Evolutionary conservation across 2,113 vertebrate genomes (phyloP).

Genomic region (Struthio camelus): DNA sequence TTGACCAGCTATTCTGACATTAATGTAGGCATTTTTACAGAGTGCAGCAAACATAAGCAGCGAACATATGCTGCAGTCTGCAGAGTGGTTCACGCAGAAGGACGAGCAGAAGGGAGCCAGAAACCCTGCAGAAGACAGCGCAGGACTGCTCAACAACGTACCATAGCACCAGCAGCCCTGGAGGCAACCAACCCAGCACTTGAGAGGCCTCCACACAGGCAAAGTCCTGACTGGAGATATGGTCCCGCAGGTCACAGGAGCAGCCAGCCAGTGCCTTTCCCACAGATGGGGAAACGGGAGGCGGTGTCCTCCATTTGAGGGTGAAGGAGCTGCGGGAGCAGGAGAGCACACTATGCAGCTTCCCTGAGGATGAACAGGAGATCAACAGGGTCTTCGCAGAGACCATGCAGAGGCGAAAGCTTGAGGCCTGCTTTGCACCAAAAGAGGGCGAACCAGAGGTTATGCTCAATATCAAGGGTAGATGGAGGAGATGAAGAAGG

Average conservation of each 20-base stretch:
- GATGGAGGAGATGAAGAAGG: background rate
- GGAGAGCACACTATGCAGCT: background rate
- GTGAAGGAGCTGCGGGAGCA: background rate
- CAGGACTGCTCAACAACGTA: no score
- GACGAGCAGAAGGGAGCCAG: background rate
- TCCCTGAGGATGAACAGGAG: background rate
- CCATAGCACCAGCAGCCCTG: no score
- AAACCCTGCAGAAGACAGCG: background rate
- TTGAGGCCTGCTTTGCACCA: background rate
- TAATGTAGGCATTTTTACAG: background rate
- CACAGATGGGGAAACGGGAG: background rate
- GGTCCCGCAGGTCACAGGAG: background rate
- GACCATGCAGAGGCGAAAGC: background rate
- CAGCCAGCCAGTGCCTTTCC: background rate
- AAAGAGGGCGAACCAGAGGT: background rate
- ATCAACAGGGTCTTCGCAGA: background rate
- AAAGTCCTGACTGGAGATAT: background rate
- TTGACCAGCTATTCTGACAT: background rate
- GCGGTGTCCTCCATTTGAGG: background rate
- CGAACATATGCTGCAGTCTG: no score
- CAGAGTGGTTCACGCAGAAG: background rate
- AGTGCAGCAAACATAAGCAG: background rate
- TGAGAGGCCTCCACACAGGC: no score
- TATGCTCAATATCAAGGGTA: background rate
- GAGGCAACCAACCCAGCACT: background rate